phyloP scores from a whole-genome alignment of 2,113 vertebrate genomes.

The Meleagris gallopavo region DNA sequence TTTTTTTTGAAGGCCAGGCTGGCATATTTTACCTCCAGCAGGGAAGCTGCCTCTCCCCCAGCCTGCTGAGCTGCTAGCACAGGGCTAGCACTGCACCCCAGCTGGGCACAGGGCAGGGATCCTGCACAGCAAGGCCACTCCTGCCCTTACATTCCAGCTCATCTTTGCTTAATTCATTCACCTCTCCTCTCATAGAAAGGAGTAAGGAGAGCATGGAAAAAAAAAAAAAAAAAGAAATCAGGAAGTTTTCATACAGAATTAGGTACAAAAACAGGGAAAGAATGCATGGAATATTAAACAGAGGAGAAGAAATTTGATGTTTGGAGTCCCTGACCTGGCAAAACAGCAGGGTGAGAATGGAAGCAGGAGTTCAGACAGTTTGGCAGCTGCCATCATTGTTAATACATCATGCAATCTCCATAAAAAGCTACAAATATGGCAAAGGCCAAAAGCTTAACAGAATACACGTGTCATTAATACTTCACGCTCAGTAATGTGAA shows the following conservation, averaged over 20 bases:
- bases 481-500: background rate
- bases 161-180: background rate
- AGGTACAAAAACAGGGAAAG: background rate
- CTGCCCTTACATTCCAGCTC: background rate
- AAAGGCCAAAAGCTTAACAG: background rate
- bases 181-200: background rate
- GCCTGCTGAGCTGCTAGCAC: background rate
- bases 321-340: background rate
- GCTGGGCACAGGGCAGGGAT: background rate
- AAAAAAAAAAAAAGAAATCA: background rate
- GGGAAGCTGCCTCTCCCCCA: background rate
- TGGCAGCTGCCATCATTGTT: background rate
- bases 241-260: background rate
- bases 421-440: background rate
- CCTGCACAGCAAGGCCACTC: background rate
- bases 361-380: background rate
- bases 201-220: background rate
- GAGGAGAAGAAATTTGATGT: background rate
- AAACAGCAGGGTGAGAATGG: background rate
- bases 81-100: background rate
- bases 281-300: background rate
- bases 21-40: background rate
- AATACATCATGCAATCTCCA: background rate
- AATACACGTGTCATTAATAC: background rate
- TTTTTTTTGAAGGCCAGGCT: background rate